Base-by-base conservation (phyloP, 2,888 invertebrate genomes). In the Temnothorax ravouxi region DNA sequence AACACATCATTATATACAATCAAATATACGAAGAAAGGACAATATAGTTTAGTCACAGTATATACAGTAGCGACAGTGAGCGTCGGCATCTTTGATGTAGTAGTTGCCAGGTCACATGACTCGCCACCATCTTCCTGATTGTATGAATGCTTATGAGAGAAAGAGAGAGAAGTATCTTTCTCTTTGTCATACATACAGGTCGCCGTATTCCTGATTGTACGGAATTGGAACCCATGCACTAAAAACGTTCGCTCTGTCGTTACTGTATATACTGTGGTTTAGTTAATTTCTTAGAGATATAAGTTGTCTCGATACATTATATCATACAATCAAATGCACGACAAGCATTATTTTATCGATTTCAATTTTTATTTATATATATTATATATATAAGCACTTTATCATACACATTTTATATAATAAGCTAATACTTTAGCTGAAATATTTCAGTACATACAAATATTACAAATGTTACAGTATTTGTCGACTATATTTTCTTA, bases 391-490 rank as follows among this genome's bases (percentile, higher is more conserved):
- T 41, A 41, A 41, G 1, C 50, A 59, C 0, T 61, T 61, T 38
- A 13, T 0, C 3, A 6, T 29, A 21, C 21, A 64, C 29, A 62
- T 11, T 4, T 34, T 6, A 41, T 6, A 41, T 13, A 21, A 8
- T 38, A 71, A 54, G 5, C 3, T 52, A 38, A 21, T 13, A 38
- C 13, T 25, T 25, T 25, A 47, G 0, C 1, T 29, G 0, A 54
- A 38, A 64, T 61, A 62, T 38, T 38, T 38, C 0, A 72, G 5
- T 72, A n/a, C 1, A 15, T 56, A 15, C 21, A 54, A 4, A 21
- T 71, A 54, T 71, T 54, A 69, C 15, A 4, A n/a, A 54, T 72
- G 21, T 72, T 72, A 0, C 41, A 72, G 56, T 72, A 80, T 54
- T 47, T 72, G 1, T 50, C 38, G 11, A 59, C 44, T 54, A 54